Evolutionary conservation across 2,797 vertebrate genomes (phyloP).

Genomic region (Chaunax sp.): DNA sequence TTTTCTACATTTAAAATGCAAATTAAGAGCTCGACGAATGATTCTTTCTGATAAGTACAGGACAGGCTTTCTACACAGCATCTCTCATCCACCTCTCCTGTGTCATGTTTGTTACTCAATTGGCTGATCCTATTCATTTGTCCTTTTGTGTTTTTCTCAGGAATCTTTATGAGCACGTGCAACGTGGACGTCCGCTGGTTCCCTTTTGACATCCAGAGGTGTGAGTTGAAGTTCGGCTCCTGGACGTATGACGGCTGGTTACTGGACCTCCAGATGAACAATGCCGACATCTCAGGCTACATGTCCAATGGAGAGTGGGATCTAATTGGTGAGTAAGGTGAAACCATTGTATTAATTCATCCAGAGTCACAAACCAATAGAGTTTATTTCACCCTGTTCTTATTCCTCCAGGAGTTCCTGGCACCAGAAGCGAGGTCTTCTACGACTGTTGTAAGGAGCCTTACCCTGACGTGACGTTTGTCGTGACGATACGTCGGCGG

Average conservation of each 20-base stretch:
- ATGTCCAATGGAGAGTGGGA: slow-evolving; percentile 89
- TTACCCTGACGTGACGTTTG: slow-evolving; percentile 84
- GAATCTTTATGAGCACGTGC: slow-evolving; percentile 88
- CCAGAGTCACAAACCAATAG: neutral
- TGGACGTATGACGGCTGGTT: slow-evolving; percentile 88
- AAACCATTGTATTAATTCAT: neutral
- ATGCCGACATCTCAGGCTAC: slow-evolving; percentile 83
- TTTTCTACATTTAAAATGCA: no score
- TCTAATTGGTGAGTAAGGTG: slow-evolving; percentile 78
- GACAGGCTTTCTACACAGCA: slow-evolving; percentile 12
- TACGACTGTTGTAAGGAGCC: slow-evolving; percentile 88
- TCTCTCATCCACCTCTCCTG: no score
- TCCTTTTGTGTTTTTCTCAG: slow-evolving; percentile 49
- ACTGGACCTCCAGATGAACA: slow-evolving; percentile 85
- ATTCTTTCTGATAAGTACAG: slow-evolving; percentile 37
- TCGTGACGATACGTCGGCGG: slow-evolving; percentile 83
- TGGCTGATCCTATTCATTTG: no score
- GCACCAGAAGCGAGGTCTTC: slow-evolving; percentile 77
- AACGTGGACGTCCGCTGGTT: slow-evolving; percentile 89
- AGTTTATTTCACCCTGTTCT: neutral
- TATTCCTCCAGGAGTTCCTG: slow-evolving; percentile 78
- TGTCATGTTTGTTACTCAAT: no score
- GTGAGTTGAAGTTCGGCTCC: slow-evolving; percentile 87
- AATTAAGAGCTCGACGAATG: slow-evolving; percentile 29
- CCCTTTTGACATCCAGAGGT: slow-evolving; percentile 87